A percentile compares a stretch with the other conserved stretches of the same genome.
Conservation (phyloP, 2,113 vertebrate genomes). For the Felis chaus region DNA sequence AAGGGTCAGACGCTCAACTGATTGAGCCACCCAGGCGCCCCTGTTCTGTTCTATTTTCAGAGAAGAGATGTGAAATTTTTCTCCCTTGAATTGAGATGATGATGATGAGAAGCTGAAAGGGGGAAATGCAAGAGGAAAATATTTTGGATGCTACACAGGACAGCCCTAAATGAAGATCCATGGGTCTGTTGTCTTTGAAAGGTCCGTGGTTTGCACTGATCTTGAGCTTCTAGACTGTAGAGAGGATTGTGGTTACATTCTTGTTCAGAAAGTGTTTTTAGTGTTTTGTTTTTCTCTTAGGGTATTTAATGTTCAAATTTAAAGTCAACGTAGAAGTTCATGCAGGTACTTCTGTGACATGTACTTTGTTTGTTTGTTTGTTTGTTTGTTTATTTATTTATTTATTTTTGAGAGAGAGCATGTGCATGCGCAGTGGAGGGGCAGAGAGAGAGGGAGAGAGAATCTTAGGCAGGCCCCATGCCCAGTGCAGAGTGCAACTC, state of each 20-base stretch:
- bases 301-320: background rate
- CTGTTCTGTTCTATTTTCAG: background rate
- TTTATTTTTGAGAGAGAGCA: no score
- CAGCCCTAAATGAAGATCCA: background rate
- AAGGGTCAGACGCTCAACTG: no score
- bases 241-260: background rate
- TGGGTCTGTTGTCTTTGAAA: background rate
- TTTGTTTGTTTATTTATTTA: no score
- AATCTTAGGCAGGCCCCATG: no score
- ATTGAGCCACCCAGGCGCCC: no score
- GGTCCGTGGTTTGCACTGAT: background rate
- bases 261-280: conserved; percentile 16
- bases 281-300: background rate
- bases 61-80: conserved; percentile 39
- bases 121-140: background rate
- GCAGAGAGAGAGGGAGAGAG: no score
- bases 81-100: background rate
- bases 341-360: background rate
- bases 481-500: no score
- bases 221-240: background rate
- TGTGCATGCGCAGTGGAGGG: no score
- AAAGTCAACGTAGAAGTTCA: background rate
- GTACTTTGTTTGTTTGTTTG: background rate
- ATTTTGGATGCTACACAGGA: background rate
- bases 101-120: background rate